Conservation (phyloP, 1,140 invertebrate genomes). For the Adoxophyes honmai region DNA sequence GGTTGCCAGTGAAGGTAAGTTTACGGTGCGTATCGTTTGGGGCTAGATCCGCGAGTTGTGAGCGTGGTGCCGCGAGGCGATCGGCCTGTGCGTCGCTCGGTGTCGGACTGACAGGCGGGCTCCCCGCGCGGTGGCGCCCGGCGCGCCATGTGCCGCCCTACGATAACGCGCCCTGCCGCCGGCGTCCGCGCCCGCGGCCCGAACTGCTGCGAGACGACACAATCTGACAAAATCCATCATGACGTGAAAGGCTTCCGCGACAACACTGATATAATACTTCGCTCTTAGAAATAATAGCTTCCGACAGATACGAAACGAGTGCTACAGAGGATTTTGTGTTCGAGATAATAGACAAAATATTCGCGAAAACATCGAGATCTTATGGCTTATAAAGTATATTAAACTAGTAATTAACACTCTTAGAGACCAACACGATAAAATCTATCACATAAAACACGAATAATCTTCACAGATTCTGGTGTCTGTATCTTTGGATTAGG, state of each 20-base stretch:
- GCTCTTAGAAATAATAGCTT: conserved; percentile 20
- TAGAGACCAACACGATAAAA: too few relatives aligned
- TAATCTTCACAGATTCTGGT: too few relatives aligned
- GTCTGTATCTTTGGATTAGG: too few relatives aligned
- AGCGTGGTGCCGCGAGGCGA: conserved; percentile 41
- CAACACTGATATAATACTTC: conserved; percentile 28
- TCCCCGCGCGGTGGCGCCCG: conserved; percentile 37
- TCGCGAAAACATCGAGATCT: too few relatives aligned
- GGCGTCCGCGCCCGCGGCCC: conserved; percentile 13
- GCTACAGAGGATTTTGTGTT: conserved; percentile 7
- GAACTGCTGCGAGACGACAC: conserved; percentile 23
- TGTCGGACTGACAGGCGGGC: conserved; percentile 39
- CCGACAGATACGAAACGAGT: conserved; percentile 17
- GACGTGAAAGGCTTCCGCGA: conserved; percentile 41
- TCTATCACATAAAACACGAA: too few relatives aligned
- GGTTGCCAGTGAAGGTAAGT: conserved; percentile 18
- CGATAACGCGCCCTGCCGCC: conserved; percentile 37
- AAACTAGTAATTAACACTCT: too few relatives aligned
- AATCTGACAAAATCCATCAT: conserved; percentile 49
- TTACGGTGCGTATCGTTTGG: conserved; percentile 15
- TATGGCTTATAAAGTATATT: too few relatives aligned
- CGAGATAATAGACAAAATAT: too few relatives aligned
- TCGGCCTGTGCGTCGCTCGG: conserved; percentile 55
- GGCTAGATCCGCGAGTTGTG: conserved; percentile 36
- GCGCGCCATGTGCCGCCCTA: conserved; percentile 35